Conservation (phyloP, 2,888 invertebrate genomes). For the Sclerodermus sp. region DNA sequence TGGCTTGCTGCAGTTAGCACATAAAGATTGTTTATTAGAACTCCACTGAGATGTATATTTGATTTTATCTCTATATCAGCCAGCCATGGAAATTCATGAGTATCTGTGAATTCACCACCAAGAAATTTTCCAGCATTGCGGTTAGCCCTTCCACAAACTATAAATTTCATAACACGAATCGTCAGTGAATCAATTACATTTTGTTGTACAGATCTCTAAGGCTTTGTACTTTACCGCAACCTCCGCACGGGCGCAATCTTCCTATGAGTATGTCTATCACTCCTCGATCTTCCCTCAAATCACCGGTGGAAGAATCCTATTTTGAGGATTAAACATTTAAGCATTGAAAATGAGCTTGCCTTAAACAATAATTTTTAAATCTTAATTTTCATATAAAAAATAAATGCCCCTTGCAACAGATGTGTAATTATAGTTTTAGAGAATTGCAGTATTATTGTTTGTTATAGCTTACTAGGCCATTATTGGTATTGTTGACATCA, state of each 20-base stretch:
- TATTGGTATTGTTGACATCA: not conserved
- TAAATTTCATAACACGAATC: too few relatives aligned
- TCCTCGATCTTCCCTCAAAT: conserved; percentile 36
- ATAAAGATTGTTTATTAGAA: conserved; percentile 64
- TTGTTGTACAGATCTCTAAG: not conserved
- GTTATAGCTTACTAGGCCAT: too few relatives aligned
- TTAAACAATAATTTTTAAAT: too few relatives aligned
- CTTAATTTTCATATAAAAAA: too few relatives aligned
- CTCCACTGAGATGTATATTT: conserved; percentile 54
- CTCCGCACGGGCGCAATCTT: conserved; percentile 43
- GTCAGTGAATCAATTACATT: too few relatives aligned
- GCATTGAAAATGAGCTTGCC: too few relatives aligned
- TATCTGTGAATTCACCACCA: conserved; percentile 59
- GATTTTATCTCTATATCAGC: conserved; percentile 58
- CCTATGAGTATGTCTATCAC: conserved; percentile 45
- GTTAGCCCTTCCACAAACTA: conserved; percentile 61
- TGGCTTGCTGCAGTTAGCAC: conserved; percentile 62
- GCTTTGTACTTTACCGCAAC: conserved; percentile 42
- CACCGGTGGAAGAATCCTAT: too few relatives aligned
- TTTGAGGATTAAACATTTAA: too few relatives aligned
- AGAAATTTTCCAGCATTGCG: conserved; percentile 53
- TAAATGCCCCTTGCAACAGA: too few relatives aligned
- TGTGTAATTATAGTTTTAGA: too few relatives aligned
- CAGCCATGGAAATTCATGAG: conserved; percentile 65
- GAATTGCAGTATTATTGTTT: too few relatives aligned